Percentiles rank a stretch among this genome's conserved stretches.
Evolutionary conservation across 2,888 invertebrate species (phyloP).

Genomic region (Eulithis testata): DNA sequence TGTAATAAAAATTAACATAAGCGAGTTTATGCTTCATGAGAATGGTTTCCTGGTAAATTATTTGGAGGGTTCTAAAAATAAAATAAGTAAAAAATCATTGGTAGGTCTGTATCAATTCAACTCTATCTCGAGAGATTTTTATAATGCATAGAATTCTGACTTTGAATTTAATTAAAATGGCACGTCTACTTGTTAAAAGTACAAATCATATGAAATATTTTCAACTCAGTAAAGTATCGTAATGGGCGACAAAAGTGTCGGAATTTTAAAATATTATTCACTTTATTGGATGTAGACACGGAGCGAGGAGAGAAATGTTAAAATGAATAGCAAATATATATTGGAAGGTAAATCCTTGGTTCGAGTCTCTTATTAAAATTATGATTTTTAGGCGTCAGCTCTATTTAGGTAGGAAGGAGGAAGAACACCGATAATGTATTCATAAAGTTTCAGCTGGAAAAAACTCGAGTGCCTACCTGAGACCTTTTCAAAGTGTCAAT

Average conservation of each 20-base stretch:
- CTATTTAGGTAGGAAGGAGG: constrained; percentile 45
- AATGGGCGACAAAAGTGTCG: constrained; percentile 43
- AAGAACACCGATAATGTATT: constrained; percentile 56
- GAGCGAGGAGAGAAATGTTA: constrained; percentile 33
- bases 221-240: constrained; percentile 32
- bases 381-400: constrained; percentile 45
- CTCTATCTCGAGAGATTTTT: too few species aligned
- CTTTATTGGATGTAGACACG: constrained; percentile 44
- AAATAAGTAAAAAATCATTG: too few species aligned
- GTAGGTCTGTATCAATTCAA: too few species aligned
- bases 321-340: constrained; percentile 42
- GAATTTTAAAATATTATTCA: constrained; percentile 43
- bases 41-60: too few species aligned
- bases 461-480: constrained; percentile 33
- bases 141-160: too few species aligned
- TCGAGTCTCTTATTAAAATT: constrained; percentile 46
- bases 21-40: too few species aligned
- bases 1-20: too few species aligned
- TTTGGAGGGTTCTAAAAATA: too few species aligned
- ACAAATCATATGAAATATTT: constrained; percentile 23
- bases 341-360: constrained; percentile 34
- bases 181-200: constrained; percentile 3
- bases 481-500: constrained; percentile 19
- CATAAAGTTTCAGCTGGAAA: constrained; percentile 47
- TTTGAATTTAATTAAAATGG: neutral